Conservation (phyloP, 1,140 invertebrate genomes). For the Drosophila sp. region DNA sequence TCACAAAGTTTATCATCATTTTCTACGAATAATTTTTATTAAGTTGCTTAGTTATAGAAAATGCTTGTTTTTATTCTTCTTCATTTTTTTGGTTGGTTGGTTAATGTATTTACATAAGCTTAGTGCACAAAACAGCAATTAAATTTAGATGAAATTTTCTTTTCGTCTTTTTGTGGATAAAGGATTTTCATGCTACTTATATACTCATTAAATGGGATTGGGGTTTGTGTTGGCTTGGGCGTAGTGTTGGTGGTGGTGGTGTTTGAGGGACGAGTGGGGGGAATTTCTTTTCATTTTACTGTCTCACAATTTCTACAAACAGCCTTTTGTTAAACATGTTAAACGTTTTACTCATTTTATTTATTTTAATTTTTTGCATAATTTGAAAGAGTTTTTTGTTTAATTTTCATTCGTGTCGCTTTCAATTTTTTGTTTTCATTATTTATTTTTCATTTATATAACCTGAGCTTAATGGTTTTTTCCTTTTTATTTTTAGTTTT, state of each 20-base stretch:
- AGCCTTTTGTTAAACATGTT: conserved; percentile 81
- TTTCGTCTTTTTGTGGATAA: not conserved
- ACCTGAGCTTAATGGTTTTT: conserved; percentile 75
- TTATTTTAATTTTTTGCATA: conserved; percentile 16
- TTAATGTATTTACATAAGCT: conserved; percentile 19
- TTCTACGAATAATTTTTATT: conserved; percentile 25
- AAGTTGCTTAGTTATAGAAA: conserved; percentile 26
- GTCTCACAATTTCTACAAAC: conserved; percentile 82
- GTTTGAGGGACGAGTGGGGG: not conserved
- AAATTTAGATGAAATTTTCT: not conserved
- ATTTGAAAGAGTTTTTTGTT: not conserved
- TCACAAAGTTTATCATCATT: conserved; percentile 72
- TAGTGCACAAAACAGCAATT: conserved; percentile 6
- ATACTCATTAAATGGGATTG: not conserved
- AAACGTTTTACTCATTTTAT: conserved; percentile 46
- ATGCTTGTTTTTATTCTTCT: conserved; percentile 36
- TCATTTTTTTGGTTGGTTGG: conserved; percentile 29
- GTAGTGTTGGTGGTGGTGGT: too few relatives aligned
- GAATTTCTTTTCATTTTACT: conserved; percentile 34
- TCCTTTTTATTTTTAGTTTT: conserved; percentile 20
- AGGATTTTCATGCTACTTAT: not conserved
- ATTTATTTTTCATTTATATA: conserved; percentile 56
- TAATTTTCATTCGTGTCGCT: conserved; percentile 24
- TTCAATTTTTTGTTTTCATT: conserved; percentile 40
- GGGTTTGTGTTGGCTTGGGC: not conserved